Conservation (phyloP, 2,113 vertebrate species). For the Canis aureus region DNA sequence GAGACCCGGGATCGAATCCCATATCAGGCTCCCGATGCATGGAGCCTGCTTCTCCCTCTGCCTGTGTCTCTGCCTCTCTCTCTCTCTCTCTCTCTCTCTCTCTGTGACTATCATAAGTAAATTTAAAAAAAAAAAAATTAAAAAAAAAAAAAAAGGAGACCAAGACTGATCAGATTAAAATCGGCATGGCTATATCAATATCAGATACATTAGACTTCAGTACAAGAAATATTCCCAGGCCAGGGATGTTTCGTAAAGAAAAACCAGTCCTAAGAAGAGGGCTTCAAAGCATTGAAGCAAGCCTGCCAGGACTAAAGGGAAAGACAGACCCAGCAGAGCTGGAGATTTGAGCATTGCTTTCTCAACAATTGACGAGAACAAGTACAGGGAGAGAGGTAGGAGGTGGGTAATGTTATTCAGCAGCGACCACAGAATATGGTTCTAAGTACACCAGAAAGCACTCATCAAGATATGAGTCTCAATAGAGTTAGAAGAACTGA, state of each 20-base stretch:
- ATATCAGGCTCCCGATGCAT: no score
- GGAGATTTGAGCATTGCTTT: not conserved
- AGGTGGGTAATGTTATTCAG: no score
- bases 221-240: not conserved
- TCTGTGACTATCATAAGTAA: no score
- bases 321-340: not conserved
- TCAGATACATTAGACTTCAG: not conserved
- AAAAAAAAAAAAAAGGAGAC: no score
- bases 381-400: not conserved
- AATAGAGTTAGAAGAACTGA: not conserved
- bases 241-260: not conserved
- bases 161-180: not conserved
- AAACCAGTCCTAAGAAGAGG: no score
- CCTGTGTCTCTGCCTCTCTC: no score
- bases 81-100: no score
- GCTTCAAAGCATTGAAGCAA: not conserved
- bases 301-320: not conserved
- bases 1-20: no score
- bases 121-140: no score
- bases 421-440: rapidly evolving
- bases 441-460: not conserved
- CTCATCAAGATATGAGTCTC: not conserved
- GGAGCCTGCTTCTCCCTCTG: no score
- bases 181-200: not conserved
- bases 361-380: not conserved